A percentile compares a stretch with the other conserved stretches of the same genome.
These are phyloP conservation scores for Bellardia bayeri DNA, from an alignment of 2,888 invertebrate species.

Conservation along the genomic window DNA sequence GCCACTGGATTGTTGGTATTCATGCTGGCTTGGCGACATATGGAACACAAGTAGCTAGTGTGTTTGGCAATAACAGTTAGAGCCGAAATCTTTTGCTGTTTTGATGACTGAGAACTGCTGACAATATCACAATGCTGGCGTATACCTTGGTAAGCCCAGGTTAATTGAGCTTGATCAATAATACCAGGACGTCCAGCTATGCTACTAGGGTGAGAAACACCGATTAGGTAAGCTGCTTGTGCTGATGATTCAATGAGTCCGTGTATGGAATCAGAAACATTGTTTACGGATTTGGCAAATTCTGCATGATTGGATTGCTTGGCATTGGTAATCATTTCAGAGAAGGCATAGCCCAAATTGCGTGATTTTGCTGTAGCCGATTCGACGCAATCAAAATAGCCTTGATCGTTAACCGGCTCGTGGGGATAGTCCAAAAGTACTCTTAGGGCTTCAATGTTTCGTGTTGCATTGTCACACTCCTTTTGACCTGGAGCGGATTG, in stretches of 20 bases:
- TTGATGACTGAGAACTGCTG: conserved; percentile 88
- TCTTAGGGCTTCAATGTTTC: conserved; percentile 94
- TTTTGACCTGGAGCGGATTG: conserved; percentile 97
- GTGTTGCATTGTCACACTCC: conserved; percentile 97
- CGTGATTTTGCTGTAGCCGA: conserved; percentile 95
- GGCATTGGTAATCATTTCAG: conserved; percentile 96
- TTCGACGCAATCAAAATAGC: conserved; percentile 97
- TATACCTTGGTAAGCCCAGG: conserved; percentile 95
- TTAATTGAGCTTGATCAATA: conserved; percentile 94
- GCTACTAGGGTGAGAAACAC: conserved; percentile 95
- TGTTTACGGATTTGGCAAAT: conserved; percentile 92
- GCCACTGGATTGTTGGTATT: conserved; percentile 95
- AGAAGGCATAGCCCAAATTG: conserved; percentile 94
- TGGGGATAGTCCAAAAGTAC: conserved; percentile 93
- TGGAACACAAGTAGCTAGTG: conserved; percentile 97
- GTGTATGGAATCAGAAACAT: conserved; percentile 94
- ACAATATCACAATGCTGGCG: conserved; percentile 94
- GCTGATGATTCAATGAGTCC: conserved; percentile 96
- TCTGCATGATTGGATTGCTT: conserved; percentile 93
- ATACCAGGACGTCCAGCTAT: conserved; percentile 94
- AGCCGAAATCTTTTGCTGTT: conserved; percentile 94
- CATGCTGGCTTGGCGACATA: conserved; percentile 96
- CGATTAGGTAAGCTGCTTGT: conserved; percentile 97
- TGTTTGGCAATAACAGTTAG: conserved; percentile 98
- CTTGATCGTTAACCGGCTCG: conserved; percentile 94